Evolutionary conservation across 2,888 invertebrate genomes (phyloP).

Genomic region (Aporophyla nigra): DNA sequence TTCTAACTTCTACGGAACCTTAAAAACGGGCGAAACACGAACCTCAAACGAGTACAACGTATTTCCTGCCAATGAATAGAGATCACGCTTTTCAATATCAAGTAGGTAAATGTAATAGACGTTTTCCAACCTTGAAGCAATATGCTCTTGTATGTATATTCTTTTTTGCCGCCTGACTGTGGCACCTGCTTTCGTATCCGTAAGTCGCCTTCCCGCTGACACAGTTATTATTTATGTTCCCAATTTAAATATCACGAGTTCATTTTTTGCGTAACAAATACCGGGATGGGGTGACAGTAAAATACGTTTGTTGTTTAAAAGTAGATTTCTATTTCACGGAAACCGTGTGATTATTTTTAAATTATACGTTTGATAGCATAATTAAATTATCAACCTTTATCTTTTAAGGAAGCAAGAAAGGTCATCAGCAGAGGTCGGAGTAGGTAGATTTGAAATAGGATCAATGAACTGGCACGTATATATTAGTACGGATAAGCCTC

Average conservation of each 20-base stretch:
- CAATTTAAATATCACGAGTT: conserved; percentile 50
- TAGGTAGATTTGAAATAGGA: too few relatives aligned
- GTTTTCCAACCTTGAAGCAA: conserved; percentile 32
- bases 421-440: too few relatives aligned
- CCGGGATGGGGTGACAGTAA: conserved; percentile 14
- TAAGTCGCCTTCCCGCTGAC: conserved; percentile 27
- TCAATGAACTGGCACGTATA: too few relatives aligned
- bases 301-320: conserved; percentile 16
- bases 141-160: conserved; percentile 33
- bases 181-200: conserved; percentile 49
- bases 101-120: conserved; percentile 38
- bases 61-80: conserved; percentile 46
- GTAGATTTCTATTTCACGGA: not conserved
- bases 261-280: conserved; percentile 12
- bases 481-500: too few relatives aligned
- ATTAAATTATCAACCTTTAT: conserved; percentile 15
- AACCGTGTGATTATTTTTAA: not conserved
- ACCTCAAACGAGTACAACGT: conserved; percentile 11
- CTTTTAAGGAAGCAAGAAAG: not conserved
- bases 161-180: conserved; percentile 44
- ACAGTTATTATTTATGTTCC: conserved; percentile 56
- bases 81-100: conserved; percentile 49
- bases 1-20: too few relatives aligned
- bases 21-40: too few relatives aligned
- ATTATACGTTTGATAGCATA: conserved; percentile 13